Evolutionary conservation across 1,140 invertebrate genomes (phyloP).

Genomic region (Acromyrmex echinatior): DNA sequence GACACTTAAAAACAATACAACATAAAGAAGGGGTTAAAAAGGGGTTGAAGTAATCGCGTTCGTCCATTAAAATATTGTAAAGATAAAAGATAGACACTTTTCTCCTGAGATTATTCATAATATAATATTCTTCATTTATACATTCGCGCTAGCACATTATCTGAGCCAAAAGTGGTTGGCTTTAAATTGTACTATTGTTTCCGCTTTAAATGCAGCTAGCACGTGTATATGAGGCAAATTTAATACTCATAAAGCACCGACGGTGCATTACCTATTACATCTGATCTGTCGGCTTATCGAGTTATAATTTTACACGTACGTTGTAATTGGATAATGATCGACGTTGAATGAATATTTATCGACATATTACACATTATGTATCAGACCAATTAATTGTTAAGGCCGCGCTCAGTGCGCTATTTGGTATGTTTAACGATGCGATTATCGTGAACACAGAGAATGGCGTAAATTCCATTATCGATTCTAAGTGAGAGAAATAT

Average conservation of each 20-base stretch:
- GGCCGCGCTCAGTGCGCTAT: background rate
- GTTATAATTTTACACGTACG: slow-evolving; percentile 50
- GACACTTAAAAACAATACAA: slow-evolving; percentile 45
- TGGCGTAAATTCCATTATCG: slow-evolving; percentile 10
- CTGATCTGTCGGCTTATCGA: slow-evolving; percentile 48
- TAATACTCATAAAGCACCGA: slow-evolving; percentile 18
- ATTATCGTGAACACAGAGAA: slow-evolving; percentile 27
- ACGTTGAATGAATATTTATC: slow-evolving; percentile 32
- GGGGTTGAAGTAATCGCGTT: background rate
- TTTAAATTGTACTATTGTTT: slow-evolving; percentile 26
- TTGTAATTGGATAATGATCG: slow-evolving; percentile 37
- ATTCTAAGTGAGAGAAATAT: slow-evolving; percentile 13
- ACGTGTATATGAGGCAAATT: slow-evolving; percentile 1
- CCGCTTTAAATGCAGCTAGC: slow-evolving; percentile 2
- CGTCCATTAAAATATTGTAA: background rate
- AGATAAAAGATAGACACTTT: background rate
- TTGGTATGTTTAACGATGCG: slow-evolving; percentile 19
- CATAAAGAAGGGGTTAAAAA: background rate
- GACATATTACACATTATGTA: slow-evolving; percentile 40
- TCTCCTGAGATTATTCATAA: background rate
- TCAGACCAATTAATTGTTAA: slow-evolving; percentile 47
- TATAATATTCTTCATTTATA: background rate
- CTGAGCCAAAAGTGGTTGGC: background rate
- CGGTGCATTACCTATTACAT: slow-evolving; percentile 33
- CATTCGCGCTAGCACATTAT: background rate